Conservation (phyloP, 2,797 vertebrate genomes). For the Cichlasoma orientale region DNA sequence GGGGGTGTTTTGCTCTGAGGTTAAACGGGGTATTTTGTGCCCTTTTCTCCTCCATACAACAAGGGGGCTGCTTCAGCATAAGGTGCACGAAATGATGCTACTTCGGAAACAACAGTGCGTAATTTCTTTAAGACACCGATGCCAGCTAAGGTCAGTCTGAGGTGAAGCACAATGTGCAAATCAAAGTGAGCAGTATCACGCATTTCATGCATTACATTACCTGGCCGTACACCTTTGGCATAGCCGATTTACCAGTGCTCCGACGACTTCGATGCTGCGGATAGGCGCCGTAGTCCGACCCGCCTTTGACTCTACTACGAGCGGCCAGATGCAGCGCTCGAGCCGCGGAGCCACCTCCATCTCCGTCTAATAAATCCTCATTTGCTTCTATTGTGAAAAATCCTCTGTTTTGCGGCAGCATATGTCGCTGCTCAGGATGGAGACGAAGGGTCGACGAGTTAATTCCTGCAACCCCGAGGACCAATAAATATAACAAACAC, state of each 20-base stretch:
- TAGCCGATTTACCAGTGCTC: conserved; percentile 79
- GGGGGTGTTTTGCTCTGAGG: not conserved
- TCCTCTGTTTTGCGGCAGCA: conserved; percentile 80
- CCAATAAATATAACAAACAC: conserved; percentile 59
- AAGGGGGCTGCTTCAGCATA: not conserved
- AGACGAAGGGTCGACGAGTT: conserved; percentile 66
- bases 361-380: conserved; percentile 51
- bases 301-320: conserved; percentile 53
- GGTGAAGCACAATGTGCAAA: conserved; percentile 6
- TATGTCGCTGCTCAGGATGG: conserved; percentile 58
- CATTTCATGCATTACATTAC: conserved; percentile 71
- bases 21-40: not conserved
- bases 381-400: conserved; percentile 74
- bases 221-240: conserved; percentile 92
- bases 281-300: conserved; percentile 42
- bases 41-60: not conserved
- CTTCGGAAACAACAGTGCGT: conserved; percentile 24
- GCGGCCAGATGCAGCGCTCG: conserved; percentile 61
- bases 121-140: conserved; percentile 19
- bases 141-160: conserved; percentile 23
- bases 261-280: conserved; percentile 77
- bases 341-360: conserved; percentile 63
- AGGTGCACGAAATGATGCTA: conserved; percentile 28
- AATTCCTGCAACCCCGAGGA: conserved; percentile 56
- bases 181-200: not conserved